These are phyloP conservation scores for Sebastes nivosus DNA, from an alignment of 2,797 vertebrate genomes.

Conservation along the genomic window DNA sequence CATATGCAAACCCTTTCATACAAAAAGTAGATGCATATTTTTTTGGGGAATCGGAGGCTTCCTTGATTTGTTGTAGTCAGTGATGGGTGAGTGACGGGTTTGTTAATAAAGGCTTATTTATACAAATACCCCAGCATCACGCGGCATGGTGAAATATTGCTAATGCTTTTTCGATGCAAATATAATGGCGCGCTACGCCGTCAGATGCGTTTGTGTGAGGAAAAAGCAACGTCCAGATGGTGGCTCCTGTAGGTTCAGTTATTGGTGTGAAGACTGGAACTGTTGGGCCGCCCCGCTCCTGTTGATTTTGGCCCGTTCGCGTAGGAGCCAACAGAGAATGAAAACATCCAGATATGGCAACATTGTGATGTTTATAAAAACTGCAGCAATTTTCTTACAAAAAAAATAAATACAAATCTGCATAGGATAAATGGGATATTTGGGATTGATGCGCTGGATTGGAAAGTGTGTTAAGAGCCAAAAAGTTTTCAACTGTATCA, in stretches of 20 bases:
- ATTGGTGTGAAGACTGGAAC: slow-evolving; percentile 52
- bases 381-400: not conserved
- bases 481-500: slow-evolving; percentile 31
- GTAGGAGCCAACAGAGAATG: slow-evolving; percentile 16
- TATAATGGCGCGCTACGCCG: slow-evolving; percentile 20
- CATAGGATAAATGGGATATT: slow-evolving; percentile 30
- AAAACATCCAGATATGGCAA: slow-evolving; percentile 46
- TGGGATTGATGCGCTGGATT: slow-evolving; percentile 20
- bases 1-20: slow-evolving; percentile 70
- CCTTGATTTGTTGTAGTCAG: slow-evolving; percentile 13
- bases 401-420: not conserved
- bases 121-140: slow-evolving; percentile 47
- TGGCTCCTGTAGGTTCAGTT: slow-evolving; percentile 51
- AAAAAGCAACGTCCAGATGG: slow-evolving; percentile 61
- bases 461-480: slow-evolving; percentile 14
- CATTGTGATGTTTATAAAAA: slow-evolving; percentile 25
- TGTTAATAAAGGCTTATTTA: slow-evolving; percentile 55
- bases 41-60: slow-evolving; percentile 17
- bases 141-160: slow-evolving; percentile 38
- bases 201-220: slow-evolving; percentile 44
- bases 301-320: slow-evolving; percentile 46
- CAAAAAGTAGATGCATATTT: slow-evolving; percentile 3
- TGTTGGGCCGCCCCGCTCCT: slow-evolving; percentile 16
- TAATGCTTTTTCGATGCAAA: slow-evolving; percentile 75
- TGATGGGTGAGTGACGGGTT: slow-evolving; percentile 43